Evolutionary conservation across 2,113 vertebrate species (phyloP), one percentile per base, ranked within the genome.

Genomic region (Anhinga rufa): DNA sequence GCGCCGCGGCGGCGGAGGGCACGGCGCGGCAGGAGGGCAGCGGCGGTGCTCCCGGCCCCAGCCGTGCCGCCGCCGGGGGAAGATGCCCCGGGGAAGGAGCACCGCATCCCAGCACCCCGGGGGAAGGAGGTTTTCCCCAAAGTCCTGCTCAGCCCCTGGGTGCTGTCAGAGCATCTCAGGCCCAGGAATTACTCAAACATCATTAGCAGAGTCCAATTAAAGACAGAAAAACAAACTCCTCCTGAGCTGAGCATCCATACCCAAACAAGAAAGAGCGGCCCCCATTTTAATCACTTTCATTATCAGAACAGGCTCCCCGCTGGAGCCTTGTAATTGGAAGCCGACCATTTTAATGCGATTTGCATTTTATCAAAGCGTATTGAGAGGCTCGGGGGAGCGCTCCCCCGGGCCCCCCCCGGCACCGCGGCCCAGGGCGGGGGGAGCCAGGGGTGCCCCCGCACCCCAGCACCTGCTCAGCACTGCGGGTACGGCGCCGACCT

Each of bases 251-350:
- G 92, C 91, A 90, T 80, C 96, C 78, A 92, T 89, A 95, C 57
- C 82, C 80, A 85, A 65, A 82, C 76, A 55, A 84, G 96, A 88
- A 91, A 92, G 87, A n/a, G 89, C 80, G 87, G 71, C 42, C 87
- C 90, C 77, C 48, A 15, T 92, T 95, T 97, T 97, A 97, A 97
- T 97, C 93, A 93, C 97, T 93, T 97, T 94, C 97, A 96, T 96
- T 97, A 97, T 92, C 97, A 95, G 93, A 96, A 95, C 94, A 95
- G 96, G 97, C 96, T 97, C 97, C 97, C 96, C 52, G 89, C 96
- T 64, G 95, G 62, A 96, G 92, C 68, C 84, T 88, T 81, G 88
- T 96, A 97, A 97, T 93, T 97, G 96, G 92, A 96, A 97, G 87
- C 42, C 76, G 88, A 94, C 87, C 76, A 82, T 97, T 93, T 97